Evolutionary conservation across 2,888 invertebrate species (phyloP).

Genomic region (Hanleya hanleyi): DNA sequence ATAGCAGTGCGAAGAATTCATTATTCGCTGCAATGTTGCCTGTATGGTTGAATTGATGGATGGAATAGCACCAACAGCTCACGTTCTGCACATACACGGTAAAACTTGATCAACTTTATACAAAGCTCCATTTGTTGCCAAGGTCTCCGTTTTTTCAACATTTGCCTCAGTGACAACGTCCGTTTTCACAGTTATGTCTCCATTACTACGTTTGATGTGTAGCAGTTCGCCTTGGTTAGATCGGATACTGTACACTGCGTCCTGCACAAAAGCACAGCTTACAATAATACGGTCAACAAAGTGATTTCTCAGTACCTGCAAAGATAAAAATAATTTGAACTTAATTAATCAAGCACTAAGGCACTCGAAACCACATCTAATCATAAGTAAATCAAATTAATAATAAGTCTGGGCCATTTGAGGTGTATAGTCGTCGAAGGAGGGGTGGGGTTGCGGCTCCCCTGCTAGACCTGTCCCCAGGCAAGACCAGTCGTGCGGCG

Average conservation of each 20-base stretch:
- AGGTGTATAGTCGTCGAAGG: too few relatives aligned
- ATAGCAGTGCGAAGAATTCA: too few relatives aligned
- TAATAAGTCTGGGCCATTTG: too few relatives aligned
- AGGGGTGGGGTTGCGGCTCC: too few relatives aligned
- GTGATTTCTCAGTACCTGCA: constrained; percentile 74
- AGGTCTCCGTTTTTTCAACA: constrained; percentile 35
- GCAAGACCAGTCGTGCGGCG: too few relatives aligned
- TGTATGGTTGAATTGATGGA: too few relatives aligned
- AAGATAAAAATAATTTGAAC: constrained; percentile 7
- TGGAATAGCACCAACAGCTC: too few relatives aligned
- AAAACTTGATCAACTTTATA: constrained; percentile 52
- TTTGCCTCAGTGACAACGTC: constrained; percentile 36
- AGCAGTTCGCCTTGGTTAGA: constrained; percentile 47
- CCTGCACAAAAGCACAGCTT: constrained; percentile 36
- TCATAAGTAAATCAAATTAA: too few relatives aligned
- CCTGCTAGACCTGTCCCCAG: too few relatives aligned
- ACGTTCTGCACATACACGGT: not conserved
- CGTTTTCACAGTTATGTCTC: not conserved
- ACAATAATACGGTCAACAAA: constrained; percentile 61
- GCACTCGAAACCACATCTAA: too few relatives aligned
- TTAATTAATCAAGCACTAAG: too few relatives aligned
- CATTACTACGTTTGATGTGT: constrained; percentile 37
- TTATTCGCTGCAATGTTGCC: too few relatives aligned
- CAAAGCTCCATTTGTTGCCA: constrained; percentile 52
- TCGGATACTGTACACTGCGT: constrained; percentile 39